phyloP scores from a whole-genome alignment of 2,888 invertebrate genomes.

The Gnatocerus cornutus region DNA sequence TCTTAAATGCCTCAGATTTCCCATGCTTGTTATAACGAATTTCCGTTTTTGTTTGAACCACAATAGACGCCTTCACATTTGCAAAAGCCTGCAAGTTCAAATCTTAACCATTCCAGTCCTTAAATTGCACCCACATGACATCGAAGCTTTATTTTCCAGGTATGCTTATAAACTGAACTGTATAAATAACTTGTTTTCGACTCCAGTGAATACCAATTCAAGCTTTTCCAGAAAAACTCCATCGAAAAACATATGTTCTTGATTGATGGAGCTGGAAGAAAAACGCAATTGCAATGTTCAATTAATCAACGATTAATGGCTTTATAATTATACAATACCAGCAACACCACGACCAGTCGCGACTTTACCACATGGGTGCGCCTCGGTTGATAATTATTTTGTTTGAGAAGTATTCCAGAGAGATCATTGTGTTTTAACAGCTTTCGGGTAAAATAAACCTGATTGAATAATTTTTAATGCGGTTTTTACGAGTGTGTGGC shows the following conservation, averaged over 20 bases:
- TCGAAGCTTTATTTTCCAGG: conserved; percentile 1
- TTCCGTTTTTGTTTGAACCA: neutral
- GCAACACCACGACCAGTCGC: conserved; percentile 18
- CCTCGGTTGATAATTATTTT: neutral
- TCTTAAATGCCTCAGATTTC: too few relatives aligned
- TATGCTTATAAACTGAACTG: neutral
- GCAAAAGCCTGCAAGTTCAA: neutral
- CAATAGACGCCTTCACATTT: neutral
- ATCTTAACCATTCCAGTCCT: neutral
- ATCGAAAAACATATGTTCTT: neutral
- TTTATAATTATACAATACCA: conserved; percentile 36
- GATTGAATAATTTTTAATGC: neutral
- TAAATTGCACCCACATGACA: neutral
- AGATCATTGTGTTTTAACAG: neutral
- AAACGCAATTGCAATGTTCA: conserved; percentile 23
- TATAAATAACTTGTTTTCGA: conserved; percentile 1
- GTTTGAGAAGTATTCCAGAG: neutral
- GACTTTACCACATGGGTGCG: conserved; percentile 23
- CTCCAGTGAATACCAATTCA: neutral
- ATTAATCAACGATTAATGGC: conserved; percentile 32
- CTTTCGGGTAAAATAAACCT: too few relatives aligned
- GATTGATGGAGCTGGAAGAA: neutral
- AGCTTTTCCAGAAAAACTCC: neutral
- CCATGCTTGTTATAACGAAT: too few relatives aligned
- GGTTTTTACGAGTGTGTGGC: neutral